A percentile compares a stretch with the other conserved stretches of the same genome.
phyloP scores from a whole-genome alignment of 2,113 vertebrate genomes.

The Chloebia gouldiae region DNA sequence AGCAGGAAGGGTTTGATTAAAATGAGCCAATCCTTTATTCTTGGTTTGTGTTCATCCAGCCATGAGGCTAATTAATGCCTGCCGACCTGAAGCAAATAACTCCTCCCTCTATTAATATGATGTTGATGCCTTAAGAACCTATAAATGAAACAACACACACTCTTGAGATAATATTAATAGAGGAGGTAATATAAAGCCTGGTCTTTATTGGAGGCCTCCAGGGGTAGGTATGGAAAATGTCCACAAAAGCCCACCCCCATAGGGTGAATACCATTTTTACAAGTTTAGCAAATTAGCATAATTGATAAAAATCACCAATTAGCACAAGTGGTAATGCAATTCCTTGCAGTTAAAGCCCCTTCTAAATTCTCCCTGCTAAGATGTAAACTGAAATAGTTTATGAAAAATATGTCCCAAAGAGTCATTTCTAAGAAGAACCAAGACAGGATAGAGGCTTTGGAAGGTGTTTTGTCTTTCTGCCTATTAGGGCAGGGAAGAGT shows the following conservation, averaged over 20 bases:
- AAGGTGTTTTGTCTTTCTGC: neutral
- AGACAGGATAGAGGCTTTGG: neutral
- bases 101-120: neutral
- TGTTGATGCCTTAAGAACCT: neutral
- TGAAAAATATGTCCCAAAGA: neutral
- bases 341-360: neutral
- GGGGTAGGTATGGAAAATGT: neutral
- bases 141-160: neutral
- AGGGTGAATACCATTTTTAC: neutral
- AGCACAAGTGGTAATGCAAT: neutral
- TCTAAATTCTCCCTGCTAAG: neutral
- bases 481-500: neutral
- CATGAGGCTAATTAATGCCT: neutral
- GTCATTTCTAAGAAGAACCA: neutral
- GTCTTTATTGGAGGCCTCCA: neutral
- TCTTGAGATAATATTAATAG: neutral
- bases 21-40: neutral
- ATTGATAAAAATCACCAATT: neutral
- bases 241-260: neutral
- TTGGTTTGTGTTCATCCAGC: neutral
- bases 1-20: conserved; percentile 30
- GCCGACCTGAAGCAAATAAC: neutral
- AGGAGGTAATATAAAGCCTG: neutral
- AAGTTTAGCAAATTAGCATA: neutral
- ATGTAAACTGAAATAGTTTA: neutral